These are phyloP conservation scores for Zaprionus davidi DNA, from an alignment of 1,140 invertebrate genomes.

Conservation along the genomic window DNA sequence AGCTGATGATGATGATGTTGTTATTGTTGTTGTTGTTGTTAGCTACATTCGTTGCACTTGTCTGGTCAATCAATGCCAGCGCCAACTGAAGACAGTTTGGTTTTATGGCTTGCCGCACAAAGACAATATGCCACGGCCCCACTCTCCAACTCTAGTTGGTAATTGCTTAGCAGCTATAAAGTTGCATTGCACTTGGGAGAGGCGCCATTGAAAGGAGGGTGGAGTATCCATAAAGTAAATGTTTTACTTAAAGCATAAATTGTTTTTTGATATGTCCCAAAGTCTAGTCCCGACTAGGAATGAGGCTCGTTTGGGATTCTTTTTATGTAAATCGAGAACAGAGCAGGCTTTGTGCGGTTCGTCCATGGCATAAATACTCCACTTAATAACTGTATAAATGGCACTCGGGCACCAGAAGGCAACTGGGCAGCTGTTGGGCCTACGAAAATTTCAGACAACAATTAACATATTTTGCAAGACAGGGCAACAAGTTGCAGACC, in stretches of 20 bases:
- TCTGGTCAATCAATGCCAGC: constrained; percentile 78
- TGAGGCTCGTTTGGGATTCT: constrained; percentile 15
- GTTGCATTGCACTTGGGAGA: constrained; percentile 40
- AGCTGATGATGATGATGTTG: constrained; percentile 64
- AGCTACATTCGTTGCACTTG: constrained; percentile 77
- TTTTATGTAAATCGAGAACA: constrained; percentile 62
- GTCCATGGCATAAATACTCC: constrained; percentile 40
- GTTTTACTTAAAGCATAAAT: constrained; percentile 69
- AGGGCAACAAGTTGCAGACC: constrained; percentile 65
- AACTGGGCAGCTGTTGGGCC: constrained; percentile 32
- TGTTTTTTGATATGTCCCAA: constrained; percentile 50
- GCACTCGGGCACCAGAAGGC: neutral
- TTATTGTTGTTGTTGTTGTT: neutral
- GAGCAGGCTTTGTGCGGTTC: constrained; percentile 41
- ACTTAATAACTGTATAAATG: constrained; percentile 72
- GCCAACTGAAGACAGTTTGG: constrained; percentile 77
- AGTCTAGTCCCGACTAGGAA: constrained; percentile 5
- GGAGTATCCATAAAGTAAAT: constrained; percentile 59
- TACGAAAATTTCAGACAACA: constrained; percentile 53
- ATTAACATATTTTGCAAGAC: constrained; percentile 67
- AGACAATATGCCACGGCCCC: constrained; percentile 58
- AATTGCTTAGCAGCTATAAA: constrained; percentile 72
- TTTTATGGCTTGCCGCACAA: constrained; percentile 77
- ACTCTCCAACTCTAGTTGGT: constrained; percentile 41
- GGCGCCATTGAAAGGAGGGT: neutral